Evolutionary conservation across 2,113 vertebrate species (phyloP).

Genomic region (Ophthalmolycus amberensis): DNA sequence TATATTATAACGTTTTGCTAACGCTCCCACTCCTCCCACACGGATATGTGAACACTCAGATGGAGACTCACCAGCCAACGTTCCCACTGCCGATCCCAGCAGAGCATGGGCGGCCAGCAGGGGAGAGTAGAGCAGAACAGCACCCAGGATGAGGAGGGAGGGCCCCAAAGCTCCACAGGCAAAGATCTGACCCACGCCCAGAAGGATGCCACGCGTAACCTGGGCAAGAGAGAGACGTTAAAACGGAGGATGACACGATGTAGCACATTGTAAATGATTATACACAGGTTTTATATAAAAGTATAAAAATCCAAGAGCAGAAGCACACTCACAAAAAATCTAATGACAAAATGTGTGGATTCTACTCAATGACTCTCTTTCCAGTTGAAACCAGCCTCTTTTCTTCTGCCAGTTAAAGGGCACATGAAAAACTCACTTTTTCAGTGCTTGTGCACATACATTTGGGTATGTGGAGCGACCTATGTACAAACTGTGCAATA

Average conservation of each 20-base stretch:
- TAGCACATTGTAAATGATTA: background rate
- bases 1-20: background rate
- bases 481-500: background rate
- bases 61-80: slow-evolving; percentile 75
- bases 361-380: background rate
- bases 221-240: slow-evolving; percentile 28
- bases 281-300: background rate
- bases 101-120: slow-evolving; percentile 76
- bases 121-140: slow-evolving; percentile 81
- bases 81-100: slow-evolving; percentile 79
- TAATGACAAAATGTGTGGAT: background rate
- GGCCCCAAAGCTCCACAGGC: slow-evolving; percentile 75
- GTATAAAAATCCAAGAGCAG: background rate
- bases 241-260: background rate
- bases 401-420: too few relatives aligned
- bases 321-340: background rate
- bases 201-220: slow-evolving; percentile 77
- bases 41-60: background rate
- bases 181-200: slow-evolving; percentile 84
- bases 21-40: slow-evolving; percentile 5
- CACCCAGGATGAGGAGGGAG: slow-evolving; percentile 78
- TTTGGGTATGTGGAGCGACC: too few relatives aligned
- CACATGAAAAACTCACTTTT: too few relatives aligned
- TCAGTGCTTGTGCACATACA: too few relatives aligned
- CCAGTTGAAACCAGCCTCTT: background rate